Evolutionary conservation across 2,113 vertebrate species (phyloP), one percentile per base, ranked within the genome.

Genomic region (Pogona vitticeps): DNA sequence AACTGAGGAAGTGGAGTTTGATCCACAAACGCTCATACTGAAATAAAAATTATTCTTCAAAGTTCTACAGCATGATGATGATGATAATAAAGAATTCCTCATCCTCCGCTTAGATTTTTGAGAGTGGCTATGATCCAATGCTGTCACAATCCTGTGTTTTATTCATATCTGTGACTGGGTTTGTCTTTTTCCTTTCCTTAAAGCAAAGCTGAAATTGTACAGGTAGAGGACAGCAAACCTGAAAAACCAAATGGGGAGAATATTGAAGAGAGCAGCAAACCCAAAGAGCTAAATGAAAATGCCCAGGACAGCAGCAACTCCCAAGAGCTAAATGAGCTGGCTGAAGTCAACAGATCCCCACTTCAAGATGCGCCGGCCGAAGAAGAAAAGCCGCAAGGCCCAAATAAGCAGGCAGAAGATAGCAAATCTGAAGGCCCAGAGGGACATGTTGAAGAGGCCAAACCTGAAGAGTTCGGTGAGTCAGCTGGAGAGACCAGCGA

Each of bases 321-420:
- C 26, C 75, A 78, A 85, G 42, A 58, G 0, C 23, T 58, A 21
- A 78, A 18, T 21, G 63, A 58, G 3, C 42, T 17, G 42, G 31
- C 21, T 20, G n/a, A 56, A 68, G 83, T 68, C 7, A 36, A 8
- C 36, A 20, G 58, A 59, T 9, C 5, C 14, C 36, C n/a, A 46
- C 36, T 12, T 2, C 33, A 33, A 21, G 58, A 12, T 0, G 26
- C 13, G 1, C 14, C 9, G 26, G 2, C 5, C 1, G 23, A 40
- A 6, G 52, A 38, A 0, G 38, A 0, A 1, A 65, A 20, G 56
- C 8, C 2, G 9, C 31, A 28, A 68, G 8, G 31, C 1, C 38
- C 61, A 65, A 52, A 7, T 5, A 1, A 76, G 9, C 20, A 21
- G 0, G 14, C 6, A 1, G 21, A 65, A 28, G 61, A 46, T 12